Base-by-base conservation (phyloP, 2,888 invertebrate species). In the Julus scandinavius region DNA sequence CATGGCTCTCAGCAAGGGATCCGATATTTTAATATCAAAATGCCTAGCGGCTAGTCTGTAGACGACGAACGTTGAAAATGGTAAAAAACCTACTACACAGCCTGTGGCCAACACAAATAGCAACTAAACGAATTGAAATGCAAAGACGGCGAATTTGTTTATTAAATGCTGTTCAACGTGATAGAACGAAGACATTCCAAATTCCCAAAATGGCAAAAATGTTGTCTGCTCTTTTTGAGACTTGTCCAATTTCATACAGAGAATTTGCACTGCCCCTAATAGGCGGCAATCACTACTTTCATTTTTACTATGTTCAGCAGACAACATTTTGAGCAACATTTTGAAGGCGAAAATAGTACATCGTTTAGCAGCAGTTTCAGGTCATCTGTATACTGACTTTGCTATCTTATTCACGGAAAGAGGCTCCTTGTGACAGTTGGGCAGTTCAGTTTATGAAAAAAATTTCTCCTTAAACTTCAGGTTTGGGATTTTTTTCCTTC, bases 1-100 rank as follows among this genome's bases (percentile, higher is more conserved):
- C 63, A 20, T 63, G 63, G n/a, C 63, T 63, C 63, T 63, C 63
- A 63, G 63, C 6, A 3, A 63, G 63, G 20, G 63, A 63, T 20
- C 63, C 63, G 20, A 63, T 63, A 63, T 63, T 72, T 72, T 72
- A 29, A 72, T 29, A 11, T 72, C 29, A 72, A 72, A 72, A 72
- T 72, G 72, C 72, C 63, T 63, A 20, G n/a, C n/a, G 20, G 63
- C 63, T 63, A 63, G 7, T 20, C 7, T n/a, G 63, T 63, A 63
- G n/a, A 63, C 63, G 63, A 63, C 63, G 20, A 63, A n/a, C 63
- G 63, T 20, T 20, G n/a, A 63, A 63, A 63, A 15, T 9, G 20
- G 4, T 63, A 20, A 63, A 63, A 63, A 63, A n/a, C 20, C 7
- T 20, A 20, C 63, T 9, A 63, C n/a, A 0, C 4, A 50, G 63